Evolutionary conservation across 2,797 vertebrate genomes (phyloP).

Genomic region (Dermochelys coriacea): DNA sequence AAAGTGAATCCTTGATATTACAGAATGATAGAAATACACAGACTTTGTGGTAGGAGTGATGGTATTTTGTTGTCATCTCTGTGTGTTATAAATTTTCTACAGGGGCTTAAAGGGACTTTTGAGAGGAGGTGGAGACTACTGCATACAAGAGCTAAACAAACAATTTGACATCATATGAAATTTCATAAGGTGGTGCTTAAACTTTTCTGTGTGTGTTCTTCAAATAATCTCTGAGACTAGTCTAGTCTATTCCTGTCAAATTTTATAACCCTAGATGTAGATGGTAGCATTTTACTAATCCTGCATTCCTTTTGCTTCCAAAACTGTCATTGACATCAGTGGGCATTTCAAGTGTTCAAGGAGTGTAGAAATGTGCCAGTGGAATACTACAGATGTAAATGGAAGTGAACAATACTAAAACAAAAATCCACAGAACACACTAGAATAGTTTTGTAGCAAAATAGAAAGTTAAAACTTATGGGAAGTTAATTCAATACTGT

Average conservation of each 20-base stretch:
- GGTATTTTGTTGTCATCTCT: neutral
- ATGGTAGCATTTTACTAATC: neutral
- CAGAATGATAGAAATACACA: neutral
- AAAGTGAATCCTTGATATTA: neutral
- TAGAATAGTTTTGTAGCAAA: neutral
- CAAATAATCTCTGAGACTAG: neutral
- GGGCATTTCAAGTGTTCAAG: neutral
- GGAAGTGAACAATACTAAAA: neutral
- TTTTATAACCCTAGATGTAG: neutral
- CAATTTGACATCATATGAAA: conserved; percentile 31
- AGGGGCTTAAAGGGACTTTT: conserved; percentile 24
- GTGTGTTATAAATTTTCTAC: conserved; percentile 7
- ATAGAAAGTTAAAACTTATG: neutral
- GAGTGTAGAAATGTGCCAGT: neutral
- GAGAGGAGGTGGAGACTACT: conserved; percentile 62
- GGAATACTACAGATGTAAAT: neutral
- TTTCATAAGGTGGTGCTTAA: neutral
- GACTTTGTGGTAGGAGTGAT: neutral
- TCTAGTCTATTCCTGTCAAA: neutral
- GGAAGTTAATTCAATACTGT: accelerated
- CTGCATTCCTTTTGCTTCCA: neutral
- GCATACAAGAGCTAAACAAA: conserved; percentile 44
- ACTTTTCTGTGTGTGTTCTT: neutral
- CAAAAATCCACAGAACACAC: neutral
- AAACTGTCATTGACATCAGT: neutral